Percentiles rank a stretch among this genome's conserved stretches.
Conservation (phyloP, 2,113 vertebrate species). For the Pedionomus torquatus region DNA sequence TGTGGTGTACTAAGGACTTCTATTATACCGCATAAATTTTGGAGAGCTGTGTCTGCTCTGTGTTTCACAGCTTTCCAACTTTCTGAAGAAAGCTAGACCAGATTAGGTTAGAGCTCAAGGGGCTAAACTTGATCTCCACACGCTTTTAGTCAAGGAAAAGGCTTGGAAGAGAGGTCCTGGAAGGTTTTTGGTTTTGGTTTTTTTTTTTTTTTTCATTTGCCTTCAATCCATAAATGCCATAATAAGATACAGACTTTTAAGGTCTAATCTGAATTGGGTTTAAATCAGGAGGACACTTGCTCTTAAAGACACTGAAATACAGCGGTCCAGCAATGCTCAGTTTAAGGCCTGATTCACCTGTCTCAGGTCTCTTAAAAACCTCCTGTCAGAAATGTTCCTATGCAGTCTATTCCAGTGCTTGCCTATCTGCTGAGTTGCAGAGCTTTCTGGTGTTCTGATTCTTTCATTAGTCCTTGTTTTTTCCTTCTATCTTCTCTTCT, state of each 20-base stretch:
- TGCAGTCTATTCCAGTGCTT: neutral
- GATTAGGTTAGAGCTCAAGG: neutral
- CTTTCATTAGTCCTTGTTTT: neutral
- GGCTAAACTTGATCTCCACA: neutral
- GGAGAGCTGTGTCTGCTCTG: neutral
- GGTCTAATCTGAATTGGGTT: neutral
- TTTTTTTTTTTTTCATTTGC: neutral
- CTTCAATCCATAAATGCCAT: neutral
- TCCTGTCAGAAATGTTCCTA: neutral
- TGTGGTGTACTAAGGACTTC: neutral
- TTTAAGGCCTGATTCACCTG: neutral
- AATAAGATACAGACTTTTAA: neutral
- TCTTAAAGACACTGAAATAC: neutral
- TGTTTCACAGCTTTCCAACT: neutral
- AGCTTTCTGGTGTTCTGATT: neutral
- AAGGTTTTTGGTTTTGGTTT: neutral
- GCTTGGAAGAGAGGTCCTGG: neutral
- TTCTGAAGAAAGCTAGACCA: neutral
- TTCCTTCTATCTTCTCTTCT: neutral
- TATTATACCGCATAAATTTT: neutral
- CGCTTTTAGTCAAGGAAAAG: neutral
- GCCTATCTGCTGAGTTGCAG: neutral
- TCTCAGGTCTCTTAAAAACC: neutral
- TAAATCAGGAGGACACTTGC: neutral
- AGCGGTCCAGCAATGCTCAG: neutral